Percentiles rank a stretch among this genome's conserved stretches.
phyloP scores from a whole-genome alignment of 2,888 invertebrate species.

The Cryptus armator region DNA sequence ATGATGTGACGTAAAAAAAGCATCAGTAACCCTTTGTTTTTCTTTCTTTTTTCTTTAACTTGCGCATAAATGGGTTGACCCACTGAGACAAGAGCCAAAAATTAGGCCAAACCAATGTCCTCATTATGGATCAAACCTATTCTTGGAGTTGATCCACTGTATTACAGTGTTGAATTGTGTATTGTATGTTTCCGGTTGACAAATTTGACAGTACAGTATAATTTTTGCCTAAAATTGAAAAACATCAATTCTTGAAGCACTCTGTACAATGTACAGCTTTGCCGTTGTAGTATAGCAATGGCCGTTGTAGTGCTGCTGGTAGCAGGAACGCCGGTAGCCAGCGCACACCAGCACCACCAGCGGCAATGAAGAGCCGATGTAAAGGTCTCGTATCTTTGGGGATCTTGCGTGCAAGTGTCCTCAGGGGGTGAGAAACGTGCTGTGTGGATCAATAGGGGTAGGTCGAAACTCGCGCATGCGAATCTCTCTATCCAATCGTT shows the following conservation, averaged over 20 bases:
- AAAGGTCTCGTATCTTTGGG: constrained; percentile 79
- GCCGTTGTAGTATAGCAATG: constrained; percentile 63
- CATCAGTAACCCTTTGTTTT: too few relatives aligned
- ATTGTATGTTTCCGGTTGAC: background rate
- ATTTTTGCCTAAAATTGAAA: background rate
- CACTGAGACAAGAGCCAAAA: too few relatives aligned
- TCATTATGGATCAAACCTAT: background rate
- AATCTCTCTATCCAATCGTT: constrained; percentile 76
- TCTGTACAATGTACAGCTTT: constrained; percentile 40
- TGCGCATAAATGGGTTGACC: background rate
- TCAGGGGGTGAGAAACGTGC: constrained; percentile 72
- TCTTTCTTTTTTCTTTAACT: background rate
- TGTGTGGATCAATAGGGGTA: constrained; percentile 81
- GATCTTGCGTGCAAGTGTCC: constrained; percentile 81
- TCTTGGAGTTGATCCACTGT: background rate
- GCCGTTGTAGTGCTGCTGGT: constrained; percentile 66
- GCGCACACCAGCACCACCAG: constrained; percentile 58
- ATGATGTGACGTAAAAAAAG: too few relatives aligned
- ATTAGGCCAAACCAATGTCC: background rate
- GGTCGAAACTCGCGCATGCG: constrained; percentile 80
- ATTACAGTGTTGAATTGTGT: background rate
- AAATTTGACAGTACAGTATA: background rate
- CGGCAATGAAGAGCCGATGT: constrained; percentile 71
- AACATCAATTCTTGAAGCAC: constrained; percentile 4
- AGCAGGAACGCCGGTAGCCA: constrained; percentile 67